Evolutionary conservation across 2,888 invertebrate species (phyloP), one percentile per base, ranked within the genome.

Genomic region (Dynastes hyllus): DNA sequence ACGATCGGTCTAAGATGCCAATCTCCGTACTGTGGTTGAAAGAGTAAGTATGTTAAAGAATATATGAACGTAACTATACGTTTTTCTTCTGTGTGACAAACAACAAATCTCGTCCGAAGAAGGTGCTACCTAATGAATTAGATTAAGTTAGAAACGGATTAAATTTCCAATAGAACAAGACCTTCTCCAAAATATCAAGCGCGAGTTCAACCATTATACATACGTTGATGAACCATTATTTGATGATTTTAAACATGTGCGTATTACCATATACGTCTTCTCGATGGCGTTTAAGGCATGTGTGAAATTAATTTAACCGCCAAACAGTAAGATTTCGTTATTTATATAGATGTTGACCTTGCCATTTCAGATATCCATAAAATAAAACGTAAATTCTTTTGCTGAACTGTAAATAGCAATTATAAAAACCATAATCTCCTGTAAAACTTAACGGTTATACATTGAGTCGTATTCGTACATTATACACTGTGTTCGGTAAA

Each of bases 1-100:
- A 58, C 29, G 55, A 16, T 16, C 40, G 61, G 58, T 61, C 58
- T 40, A 58, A 73, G 73, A 73, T 73, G 73, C 58, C 73, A 73
- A 73, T 73, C 73, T 73, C 40, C 40, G 55, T 73, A 40, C 40
- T 51, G 45, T 73, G 73, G 73, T 58, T 73, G 73, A 73, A 73
- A 73, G 73, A 73, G 73, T 55, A 73, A 73, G 73, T 73, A 58
- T 73, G 73, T 58, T 73, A 73, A 73, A 73, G 58, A 51, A 73
- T 58, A 40, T 40, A 40, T 16, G 40, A 37, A 58, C 29, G 70
- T 73, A 70, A 27, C n/a, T 6, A 8, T 29, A 16, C 16, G 9
- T 58, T 67, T 40, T 16, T 63, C 29, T 1, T 22, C 22, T 22
- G 22, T 22, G 22, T 6, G 66, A 37, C 1, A 67, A n/a, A 40